Evolutionary conservation across 2,113 vertebrate genomes (phyloP).

Genomic region (Gopherus flavomarginatus): DNA sequence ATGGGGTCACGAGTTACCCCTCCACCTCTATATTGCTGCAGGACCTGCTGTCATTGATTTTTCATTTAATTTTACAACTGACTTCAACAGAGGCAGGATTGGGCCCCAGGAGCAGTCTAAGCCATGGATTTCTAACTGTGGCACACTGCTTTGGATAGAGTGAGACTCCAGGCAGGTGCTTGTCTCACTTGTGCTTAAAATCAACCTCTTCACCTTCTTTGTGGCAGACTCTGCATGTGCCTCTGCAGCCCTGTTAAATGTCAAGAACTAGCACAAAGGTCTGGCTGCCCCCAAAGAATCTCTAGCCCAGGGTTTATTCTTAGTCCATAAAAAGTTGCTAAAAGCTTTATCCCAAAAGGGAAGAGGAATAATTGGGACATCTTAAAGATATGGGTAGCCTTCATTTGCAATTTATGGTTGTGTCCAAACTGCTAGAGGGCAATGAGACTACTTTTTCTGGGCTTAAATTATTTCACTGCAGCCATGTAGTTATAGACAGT

Average conservation of each 20-base stretch:
- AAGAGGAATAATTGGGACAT: not conserved
- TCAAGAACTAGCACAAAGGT: not conserved
- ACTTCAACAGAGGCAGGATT: not conserved
- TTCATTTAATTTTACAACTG: not conserved
- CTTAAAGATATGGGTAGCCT: not conserved
- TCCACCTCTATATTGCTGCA: not conserved
- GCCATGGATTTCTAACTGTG: not conserved
- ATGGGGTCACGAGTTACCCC: not conserved
- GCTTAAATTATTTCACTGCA: not conserved
- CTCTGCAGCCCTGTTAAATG: not conserved
- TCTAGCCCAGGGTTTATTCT: not conserved
- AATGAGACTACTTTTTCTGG: not conserved
- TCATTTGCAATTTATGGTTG: not conserved
- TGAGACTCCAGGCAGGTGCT: not conserved
- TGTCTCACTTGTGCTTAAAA: not conserved
- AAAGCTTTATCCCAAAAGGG: not conserved
- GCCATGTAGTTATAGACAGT: not conserved
- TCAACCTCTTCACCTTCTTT: not conserved
- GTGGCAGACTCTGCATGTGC: not conserved
- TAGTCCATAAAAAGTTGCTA: not conserved
- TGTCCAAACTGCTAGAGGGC: rapidly evolving
- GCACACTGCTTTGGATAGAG: not conserved
- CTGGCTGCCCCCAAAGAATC: not conserved
- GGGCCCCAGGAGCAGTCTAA: not conserved
- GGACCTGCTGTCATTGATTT: not conserved